phyloP scores from a whole-genome alignment of 2,888 invertebrate genomes.

The Machimus atricapillus region DNA sequence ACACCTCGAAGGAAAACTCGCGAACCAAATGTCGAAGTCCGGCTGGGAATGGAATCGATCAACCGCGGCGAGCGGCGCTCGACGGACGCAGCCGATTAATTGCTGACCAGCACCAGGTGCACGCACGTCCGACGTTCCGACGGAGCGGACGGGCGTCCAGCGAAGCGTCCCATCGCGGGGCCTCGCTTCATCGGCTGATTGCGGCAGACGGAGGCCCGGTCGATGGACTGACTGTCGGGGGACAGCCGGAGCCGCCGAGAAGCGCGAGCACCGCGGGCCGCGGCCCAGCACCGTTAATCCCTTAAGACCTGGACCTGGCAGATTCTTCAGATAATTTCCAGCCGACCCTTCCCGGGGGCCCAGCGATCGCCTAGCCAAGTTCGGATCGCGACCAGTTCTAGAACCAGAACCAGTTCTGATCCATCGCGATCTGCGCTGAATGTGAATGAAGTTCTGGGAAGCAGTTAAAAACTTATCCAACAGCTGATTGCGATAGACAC shows the following conservation, averaged over 20 bases:
- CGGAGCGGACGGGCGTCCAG: neutral
- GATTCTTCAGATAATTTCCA: conserved; percentile 31
- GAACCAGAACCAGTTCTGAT: conserved; percentile 17
- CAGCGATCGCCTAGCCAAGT: neutral
- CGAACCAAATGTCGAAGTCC: conserved; percentile 36
- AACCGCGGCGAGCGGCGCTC: conserved; percentile 32
- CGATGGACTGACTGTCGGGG: conserved; percentile 8
- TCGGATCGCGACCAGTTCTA: neutral
- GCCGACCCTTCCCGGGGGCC: neutral
- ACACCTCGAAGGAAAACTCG: conserved; percentile 31
- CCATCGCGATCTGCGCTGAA: conserved; percentile 29
- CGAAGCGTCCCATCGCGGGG: neutral
- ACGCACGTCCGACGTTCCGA: neutral
- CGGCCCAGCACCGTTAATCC: conserved; percentile 37
- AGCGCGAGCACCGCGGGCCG: neutral
- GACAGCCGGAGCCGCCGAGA: neutral
- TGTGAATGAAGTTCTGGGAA: conserved; percentile 47
- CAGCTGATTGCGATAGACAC: conserved; percentile 42
- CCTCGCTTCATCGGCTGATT: neutral
- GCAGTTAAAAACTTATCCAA: conserved; percentile 43
- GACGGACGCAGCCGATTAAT: conserved; percentile 14
- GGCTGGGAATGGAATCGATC: conserved; percentile 34
- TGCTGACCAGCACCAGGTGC: conserved; percentile 27
- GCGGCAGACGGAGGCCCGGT: neutral
- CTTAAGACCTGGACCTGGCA: conserved; percentile 16